These are phyloP conservation scores for Enoplosus armatus DNA, from an alignment of 2,797 vertebrate genomes.

Conservation along the genomic window DNA sequence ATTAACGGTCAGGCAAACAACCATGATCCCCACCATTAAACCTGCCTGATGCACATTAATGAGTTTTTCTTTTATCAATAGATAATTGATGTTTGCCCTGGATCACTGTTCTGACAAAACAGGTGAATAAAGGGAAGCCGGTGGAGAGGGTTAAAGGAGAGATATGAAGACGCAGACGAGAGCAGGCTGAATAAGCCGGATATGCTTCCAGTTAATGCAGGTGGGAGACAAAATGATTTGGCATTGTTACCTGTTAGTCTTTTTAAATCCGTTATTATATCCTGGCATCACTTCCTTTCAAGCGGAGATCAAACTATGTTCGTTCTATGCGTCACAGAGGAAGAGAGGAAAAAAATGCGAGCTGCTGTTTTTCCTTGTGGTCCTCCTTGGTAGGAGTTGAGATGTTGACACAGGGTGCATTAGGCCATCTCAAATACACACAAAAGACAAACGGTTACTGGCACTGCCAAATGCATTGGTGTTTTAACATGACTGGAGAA, in stretches of 20 bases:
- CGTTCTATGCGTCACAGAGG: neutral
- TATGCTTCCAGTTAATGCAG: constrained; percentile 11
- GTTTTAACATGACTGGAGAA: neutral
- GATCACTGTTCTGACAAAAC: constrained; percentile 37
- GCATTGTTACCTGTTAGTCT: neutral
- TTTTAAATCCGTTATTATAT: constrained; percentile 18
- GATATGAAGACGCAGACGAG: neutral
- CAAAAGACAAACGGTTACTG: neutral
- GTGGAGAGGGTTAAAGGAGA: neutral
- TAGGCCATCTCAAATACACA: neutral
- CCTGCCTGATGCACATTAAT: constrained; percentile 68
- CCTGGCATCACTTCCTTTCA: constrained; percentile 27
- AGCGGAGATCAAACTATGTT: constrained; percentile 16
- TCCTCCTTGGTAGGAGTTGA: neutral
- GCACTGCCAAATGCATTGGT: neutral
- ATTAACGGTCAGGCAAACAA: constrained; percentile 75
- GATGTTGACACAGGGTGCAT: constrained; percentile 1
- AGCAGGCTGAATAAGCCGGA: constrained; percentile 3
- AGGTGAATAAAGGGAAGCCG: constrained; percentile 25
- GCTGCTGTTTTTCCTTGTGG: neutral
- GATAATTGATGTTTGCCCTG: constrained; percentile 67
- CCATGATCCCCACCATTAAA: constrained; percentile 76
- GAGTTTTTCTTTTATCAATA: constrained; percentile 74
- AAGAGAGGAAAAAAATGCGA: neutral
- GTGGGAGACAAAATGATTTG: constrained; percentile 12